Conservation (phyloP, 2,797 vertebrate species). For the Cossypha dichroa region DNA sequence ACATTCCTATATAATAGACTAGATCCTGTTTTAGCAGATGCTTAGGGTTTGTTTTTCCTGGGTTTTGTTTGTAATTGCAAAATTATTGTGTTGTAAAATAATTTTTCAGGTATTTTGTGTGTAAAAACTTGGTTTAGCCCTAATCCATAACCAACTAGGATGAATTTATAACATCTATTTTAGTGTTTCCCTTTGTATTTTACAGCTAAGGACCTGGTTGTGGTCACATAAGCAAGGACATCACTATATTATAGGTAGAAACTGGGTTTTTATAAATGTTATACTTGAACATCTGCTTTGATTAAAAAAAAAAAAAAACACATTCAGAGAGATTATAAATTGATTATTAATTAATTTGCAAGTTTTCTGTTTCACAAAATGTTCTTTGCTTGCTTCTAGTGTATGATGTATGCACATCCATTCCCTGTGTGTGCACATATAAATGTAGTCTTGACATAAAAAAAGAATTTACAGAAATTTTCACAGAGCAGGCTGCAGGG, state of each 20-base stretch:
- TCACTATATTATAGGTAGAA: not conserved
- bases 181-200: not conserved
- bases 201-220: not conserved
- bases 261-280: not conserved
- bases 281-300: not conserved
- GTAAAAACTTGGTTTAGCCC: not conserved
- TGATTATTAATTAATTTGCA: not conserved
- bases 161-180: not conserved
- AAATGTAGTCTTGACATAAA: not conserved
- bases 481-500: not conserved
- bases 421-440: not conserved
- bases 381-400: not conserved
- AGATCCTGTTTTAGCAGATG: not conserved
- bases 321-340: not conserved
- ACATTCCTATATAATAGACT: constrained; percentile 36
- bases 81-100: not conserved
- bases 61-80: not conserved
- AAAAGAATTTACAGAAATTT: not conserved
- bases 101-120: not conserved
- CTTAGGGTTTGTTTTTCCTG: not conserved
- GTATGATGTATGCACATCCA: not conserved
- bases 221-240: not conserved
- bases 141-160: not conserved
- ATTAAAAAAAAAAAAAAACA: not conserved
- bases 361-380: not conserved